Evolutionary conservation across 2,797 vertebrate species (phyloP).

Genomic region (Cirrhinus mrigala): DNA sequence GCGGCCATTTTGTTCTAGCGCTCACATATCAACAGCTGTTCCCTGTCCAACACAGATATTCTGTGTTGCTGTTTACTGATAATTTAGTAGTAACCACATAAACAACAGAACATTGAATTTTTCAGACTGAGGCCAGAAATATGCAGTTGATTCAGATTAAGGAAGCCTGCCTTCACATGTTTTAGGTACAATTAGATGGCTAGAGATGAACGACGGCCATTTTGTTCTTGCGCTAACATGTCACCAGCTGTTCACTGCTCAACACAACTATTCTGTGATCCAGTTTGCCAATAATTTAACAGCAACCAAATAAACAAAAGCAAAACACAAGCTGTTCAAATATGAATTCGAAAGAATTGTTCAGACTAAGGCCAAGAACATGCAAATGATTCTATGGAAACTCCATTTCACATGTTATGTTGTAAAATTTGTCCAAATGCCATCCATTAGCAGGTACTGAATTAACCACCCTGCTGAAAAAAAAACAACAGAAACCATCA

Average conservation of each 20-base stretch:
- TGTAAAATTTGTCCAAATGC: not conserved
- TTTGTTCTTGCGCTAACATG: conserved; percentile 71
- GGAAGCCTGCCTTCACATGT: not conserved
- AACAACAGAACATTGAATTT: not conserved
- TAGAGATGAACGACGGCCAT: conserved; percentile 68
- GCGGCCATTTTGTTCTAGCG: conserved; percentile 70
- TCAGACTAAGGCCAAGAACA: not conserved
- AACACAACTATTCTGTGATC: conserved; percentile 27
- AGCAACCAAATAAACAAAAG: not conserved
- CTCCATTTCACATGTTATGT: not conserved
- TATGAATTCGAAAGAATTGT: not conserved
- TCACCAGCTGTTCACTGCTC: conserved; percentile 43
- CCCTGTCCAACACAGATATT: not conserved
- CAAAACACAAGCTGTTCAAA: not conserved
- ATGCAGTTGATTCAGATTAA: not conserved
- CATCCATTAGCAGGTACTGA: not conserved
- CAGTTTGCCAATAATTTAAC: not conserved
- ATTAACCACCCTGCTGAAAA: not conserved
- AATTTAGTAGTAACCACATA: not conserved
- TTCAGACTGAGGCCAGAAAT: not conserved
- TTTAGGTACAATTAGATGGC: conserved; percentile 53
- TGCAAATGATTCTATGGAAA: not conserved
- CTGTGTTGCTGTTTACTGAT: not conserved
- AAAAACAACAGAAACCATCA: too few species aligned
- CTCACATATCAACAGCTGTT: conserved; percentile 66